These are phyloP conservation scores for Podargus strigoides DNA, from an alignment of 2,797 vertebrate species.

Conservation along the genomic window DNA sequence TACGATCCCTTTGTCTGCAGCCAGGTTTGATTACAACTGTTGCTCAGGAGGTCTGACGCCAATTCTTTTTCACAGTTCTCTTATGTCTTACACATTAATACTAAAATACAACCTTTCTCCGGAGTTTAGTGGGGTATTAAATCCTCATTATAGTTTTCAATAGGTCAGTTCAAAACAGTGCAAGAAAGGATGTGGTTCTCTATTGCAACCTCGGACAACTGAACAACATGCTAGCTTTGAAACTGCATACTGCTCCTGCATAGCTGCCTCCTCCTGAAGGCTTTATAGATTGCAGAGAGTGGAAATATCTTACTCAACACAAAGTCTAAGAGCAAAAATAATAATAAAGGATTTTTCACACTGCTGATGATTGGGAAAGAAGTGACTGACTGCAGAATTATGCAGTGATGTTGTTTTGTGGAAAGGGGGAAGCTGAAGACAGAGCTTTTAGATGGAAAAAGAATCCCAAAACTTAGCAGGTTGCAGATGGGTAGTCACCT, in stretches of 20 bases:
- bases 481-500: background rate
- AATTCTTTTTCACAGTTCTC: background rate
- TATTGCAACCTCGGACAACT: fast-evolving
- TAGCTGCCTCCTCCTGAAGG: background rate
- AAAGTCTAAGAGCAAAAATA: background rate
- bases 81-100: background rate
- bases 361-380: background rate
- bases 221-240: background rate
- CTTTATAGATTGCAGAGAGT: background rate
- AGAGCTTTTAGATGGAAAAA: background rate
- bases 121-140: background rate
- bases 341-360: background rate
- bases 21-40: background rate
- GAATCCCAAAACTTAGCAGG: background rate
- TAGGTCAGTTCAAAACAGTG: background rate
- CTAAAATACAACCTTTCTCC: background rate
- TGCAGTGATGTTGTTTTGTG: background rate
- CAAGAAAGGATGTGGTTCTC: background rate
- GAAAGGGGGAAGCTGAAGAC: background rate
- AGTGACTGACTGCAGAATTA: background rate
- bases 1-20: background rate
- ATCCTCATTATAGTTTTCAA: background rate
- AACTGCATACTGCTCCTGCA: background rate
- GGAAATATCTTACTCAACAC: background rate
- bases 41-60: background rate